These are phyloP conservation scores for Sphenopsis melanotis DNA, from an alignment of 2,797 vertebrate genomes.

Conservation along the genomic window DNA sequence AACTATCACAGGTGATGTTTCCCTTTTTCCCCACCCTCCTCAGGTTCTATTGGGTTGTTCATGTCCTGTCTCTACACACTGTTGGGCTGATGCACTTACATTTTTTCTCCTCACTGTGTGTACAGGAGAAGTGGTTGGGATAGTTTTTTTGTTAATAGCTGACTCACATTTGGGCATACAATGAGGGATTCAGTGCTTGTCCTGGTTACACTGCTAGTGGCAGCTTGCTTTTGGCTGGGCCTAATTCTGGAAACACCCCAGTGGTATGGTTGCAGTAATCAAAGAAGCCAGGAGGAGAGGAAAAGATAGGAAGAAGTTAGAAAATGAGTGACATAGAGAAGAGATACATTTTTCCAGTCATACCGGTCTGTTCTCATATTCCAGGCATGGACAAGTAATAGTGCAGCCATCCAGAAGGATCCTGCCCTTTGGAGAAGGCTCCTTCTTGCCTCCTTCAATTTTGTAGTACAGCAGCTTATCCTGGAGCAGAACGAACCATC, in stretches of 20 bases:
- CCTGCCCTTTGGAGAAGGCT: conserved; percentile 84
- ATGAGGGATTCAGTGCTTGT: neutral
- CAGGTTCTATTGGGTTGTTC: neutral
- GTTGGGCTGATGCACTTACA: neutral
- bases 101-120: neutral
- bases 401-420: conserved; percentile 83
- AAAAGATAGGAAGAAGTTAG: neutral
- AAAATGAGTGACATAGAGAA: neutral
- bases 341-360: conserved; percentile 22
- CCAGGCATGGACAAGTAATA: conserved; percentile 89
- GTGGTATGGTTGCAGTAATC: neutral
- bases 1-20: neutral
- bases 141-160: neutral
- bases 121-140: rapidly evolving
- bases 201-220: neutral
- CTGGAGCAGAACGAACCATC: conserved; percentile 89
- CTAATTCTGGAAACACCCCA: neutral
- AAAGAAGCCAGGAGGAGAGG: neutral
- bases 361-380: conserved; percentile 89
- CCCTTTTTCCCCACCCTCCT: neutral
- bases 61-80: neutral
- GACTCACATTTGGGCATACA: neutral
- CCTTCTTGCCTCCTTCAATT: conserved; percentile 83
- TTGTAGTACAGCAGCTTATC: conserved; percentile 92
- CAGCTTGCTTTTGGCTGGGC: neutral